Base-by-base conservation (phyloP, 2,797 vertebrate genomes). In the Xiphophorus birchmanni region DNA sequence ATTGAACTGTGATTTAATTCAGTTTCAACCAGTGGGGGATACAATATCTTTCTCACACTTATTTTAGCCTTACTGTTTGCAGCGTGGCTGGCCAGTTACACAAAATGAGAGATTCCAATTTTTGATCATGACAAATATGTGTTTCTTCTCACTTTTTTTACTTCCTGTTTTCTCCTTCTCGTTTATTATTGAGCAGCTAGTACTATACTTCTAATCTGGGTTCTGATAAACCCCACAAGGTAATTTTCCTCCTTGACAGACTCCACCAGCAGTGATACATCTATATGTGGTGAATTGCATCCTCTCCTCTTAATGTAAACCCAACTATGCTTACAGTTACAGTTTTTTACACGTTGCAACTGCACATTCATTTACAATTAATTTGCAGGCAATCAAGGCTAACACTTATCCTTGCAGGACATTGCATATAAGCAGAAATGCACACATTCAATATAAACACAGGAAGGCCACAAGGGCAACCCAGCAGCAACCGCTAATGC, bases 401-500 rank as follows among this genome's bases (percentile, higher is more conserved):
- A 71, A 48, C 60, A 78, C 58, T 50, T 56, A 77, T 29, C 21
- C 73, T 78, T 81, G 77, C 80, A 75, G 48, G 79, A 72, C 75
- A 37, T 73, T 83, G 80, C 84, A 83, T 85, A 83, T 74, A 79
- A 81, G 77, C 74, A 86, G 74, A 89, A 71, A 81, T 47, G 29
- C 76, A 81, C 79, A 79, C 73, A 79, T 76, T 13, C 29, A 77
- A 81, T n/a, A 79, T 45, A 87, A 87, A 91, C 88, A 84, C 82
- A 18, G 63, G 40, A 56, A 0, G 6, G 74, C 88, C 87, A 0
- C 87, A 87, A 79, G 83, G 81, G 82, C 86, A 88, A 81, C 86
- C 81, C 23, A 69, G 87, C 85, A 73, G 21, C 42, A 73, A 87
- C 93, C 89, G 1, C 91, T 56, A 88, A 88, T 80, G 81, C 92